Evolutionary conservation across 2,797 vertebrate genomes (phyloP), one percentile per base, ranked within the genome.

Genomic region (Poeciliopsis infans): DNA sequence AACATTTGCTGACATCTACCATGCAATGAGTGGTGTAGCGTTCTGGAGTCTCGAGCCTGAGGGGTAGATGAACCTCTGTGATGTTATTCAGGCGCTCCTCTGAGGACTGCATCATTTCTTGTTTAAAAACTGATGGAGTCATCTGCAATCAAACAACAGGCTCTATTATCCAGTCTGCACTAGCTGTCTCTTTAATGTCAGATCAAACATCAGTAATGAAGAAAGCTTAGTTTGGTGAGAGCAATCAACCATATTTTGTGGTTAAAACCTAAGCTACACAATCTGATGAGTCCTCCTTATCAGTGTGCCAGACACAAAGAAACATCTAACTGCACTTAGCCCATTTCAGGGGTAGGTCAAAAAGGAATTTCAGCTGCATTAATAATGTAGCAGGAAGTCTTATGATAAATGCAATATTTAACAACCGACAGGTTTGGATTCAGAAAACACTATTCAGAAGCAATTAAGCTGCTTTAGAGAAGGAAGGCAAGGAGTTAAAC

Each of bases 61-160:
- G 92, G 16, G 96, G 96, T 0, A 75, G 92, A 68, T 92, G 93
- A 78, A 94, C 90, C 78, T 95, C 79, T 2, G 23, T 85, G 15
- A 91, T 96, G 79, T 85, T 95, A 46, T 92, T 94, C 88, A 96
- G 81, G 75, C 91, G 95, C 89, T 97, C 95, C 86, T 96, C 93
- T 0, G 96, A 97, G 28, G 93, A 95, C 39, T 96, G 96, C 74
- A 96, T 93, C 96, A 97, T 97, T 93, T 97, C 94, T 85, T 95
- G 96, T 80, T 95, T 89, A 83, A 96, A 98, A 79, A 93, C 94
- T 46, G 97, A 97, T 69, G 97, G 97, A 73, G 91, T 96, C 82
- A 97, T 81, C 97, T 98, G 93, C 79, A 96, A 95, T 72, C 39
- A 76, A 89, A 91, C 55, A 41, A 49, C 43, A 86, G 64, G 59